Evolutionary conservation across 2,888 invertebrate species (phyloP).

Genomic region (Lordiphosa andalusiaca): DNA sequence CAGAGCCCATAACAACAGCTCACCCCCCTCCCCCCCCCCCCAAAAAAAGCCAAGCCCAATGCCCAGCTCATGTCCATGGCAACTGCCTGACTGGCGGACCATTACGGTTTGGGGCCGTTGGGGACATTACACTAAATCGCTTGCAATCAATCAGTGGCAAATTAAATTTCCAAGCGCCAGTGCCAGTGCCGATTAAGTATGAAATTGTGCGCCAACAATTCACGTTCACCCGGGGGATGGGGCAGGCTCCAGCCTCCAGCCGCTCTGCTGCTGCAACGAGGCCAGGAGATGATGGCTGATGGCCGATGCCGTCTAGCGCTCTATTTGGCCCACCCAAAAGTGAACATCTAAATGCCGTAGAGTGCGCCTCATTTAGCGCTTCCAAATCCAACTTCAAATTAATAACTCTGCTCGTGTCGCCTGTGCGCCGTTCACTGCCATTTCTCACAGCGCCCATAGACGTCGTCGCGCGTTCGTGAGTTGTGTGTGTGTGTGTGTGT

Average conservation of each 20-base stretch:
- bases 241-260: too few species aligned
- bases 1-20: slow-evolving; percentile 37
- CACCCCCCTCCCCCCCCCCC: neutral
- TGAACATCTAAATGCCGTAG: slow-evolving; percentile 39
- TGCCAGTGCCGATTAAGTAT: slow-evolving; percentile 66
- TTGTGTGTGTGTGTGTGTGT: slow-evolving; percentile 46
- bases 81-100: slow-evolving; percentile 6
- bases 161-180: slow-evolving; percentile 72
- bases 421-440: slow-evolving; percentile 25
- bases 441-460: slow-evolving; percentile 58
- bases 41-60: neutral
- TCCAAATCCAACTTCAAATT: slow-evolving; percentile 56
- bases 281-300: neutral
- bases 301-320: slow-evolving; percentile 20
- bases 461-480: slow-evolving; percentile 30
- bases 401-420: slow-evolving; percentile 44
- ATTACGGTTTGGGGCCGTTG: slow-evolving; percentile 29
- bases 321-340: slow-evolving; percentile 24
- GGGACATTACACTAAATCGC: slow-evolving; percentile 69
- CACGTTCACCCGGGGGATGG: too few species aligned
- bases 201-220: slow-evolving; percentile 45
- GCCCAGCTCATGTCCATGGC: slow-evolving; percentile 5
- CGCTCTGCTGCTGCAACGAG: neutral
- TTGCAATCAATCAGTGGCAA: slow-evolving; percentile 74
- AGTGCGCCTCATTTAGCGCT: slow-evolving; percentile 50